Evolutionary conservation across 2,113 vertebrate species (phyloP).

Genomic region (Heterocephalus glaber): DNA sequence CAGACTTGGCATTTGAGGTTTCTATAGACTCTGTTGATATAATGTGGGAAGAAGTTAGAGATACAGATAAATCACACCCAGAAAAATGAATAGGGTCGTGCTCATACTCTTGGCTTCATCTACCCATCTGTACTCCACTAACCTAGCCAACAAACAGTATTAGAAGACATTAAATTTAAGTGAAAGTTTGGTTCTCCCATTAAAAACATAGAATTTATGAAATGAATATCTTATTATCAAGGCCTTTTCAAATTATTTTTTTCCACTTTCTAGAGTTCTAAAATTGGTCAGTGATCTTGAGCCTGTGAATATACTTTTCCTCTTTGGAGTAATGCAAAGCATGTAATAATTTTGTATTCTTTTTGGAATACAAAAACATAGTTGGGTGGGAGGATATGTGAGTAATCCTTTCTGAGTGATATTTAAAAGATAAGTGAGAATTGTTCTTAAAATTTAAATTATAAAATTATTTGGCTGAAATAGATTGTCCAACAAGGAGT

Average conservation of each 20-base stretch:
- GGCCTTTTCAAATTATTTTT: neutral
- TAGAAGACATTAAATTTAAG: neutral
- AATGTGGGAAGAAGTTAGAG: conserved; percentile 54
- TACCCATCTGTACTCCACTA: neutral
- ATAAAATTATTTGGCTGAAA: conserved; percentile 32
- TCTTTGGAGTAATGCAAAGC: neutral
- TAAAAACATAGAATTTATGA: neutral
- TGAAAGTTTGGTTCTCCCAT: neutral
- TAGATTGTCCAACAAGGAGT: conserved; percentile 26
- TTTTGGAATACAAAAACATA: neutral
- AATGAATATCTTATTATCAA: neutral
- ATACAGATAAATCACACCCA: neutral
- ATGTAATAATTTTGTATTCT: neutral
- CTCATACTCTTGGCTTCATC: neutral
- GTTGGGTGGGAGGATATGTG: neutral
- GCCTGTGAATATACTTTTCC: neutral
- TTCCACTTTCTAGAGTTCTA: neutral
- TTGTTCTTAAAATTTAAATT: conserved; percentile 18
- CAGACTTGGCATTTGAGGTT: conserved; percentile 27
- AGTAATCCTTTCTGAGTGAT: neutral
- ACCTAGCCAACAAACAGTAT: neutral
- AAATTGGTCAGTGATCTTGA: neutral
- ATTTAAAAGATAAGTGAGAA: neutral
- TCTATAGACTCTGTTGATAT: conserved; percentile 15
- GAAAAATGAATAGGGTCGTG: neutral